Conservation (phyloP, 1,140 invertebrate species). For the Drosophila santomea region DNA sequence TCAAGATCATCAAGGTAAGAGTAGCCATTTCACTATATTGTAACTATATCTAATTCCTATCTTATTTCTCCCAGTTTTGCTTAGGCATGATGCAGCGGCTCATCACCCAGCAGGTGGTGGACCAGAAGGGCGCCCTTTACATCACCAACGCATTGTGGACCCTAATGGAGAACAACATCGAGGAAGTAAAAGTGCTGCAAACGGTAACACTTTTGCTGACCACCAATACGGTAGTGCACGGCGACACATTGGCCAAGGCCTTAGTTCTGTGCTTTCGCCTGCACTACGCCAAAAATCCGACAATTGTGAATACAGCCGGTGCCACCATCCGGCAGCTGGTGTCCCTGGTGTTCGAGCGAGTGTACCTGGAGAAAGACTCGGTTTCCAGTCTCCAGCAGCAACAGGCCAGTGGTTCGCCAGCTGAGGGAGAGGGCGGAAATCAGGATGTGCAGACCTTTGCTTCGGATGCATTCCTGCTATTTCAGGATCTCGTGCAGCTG, state of each 20-base stretch:
- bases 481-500: slow-evolving; percentile 98
- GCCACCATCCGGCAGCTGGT: slow-evolving; percentile 98
- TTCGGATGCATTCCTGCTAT: slow-evolving; percentile 97
- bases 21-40: slow-evolving; percentile 22
- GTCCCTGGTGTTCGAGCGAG: slow-evolving; percentile 98
- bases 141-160: slow-evolving; percentile 97
- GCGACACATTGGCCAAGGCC: slow-evolving; percentile 97
- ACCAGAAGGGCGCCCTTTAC: slow-evolving; percentile 95
- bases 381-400: slow-evolving; percentile 61
- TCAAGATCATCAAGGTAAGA: slow-evolving; percentile 95
- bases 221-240: slow-evolving; percentile 96
- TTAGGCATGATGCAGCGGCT: slow-evolving; percentile 94
- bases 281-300: slow-evolving; percentile 95
- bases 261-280: slow-evolving; percentile 97
- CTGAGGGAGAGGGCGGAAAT: slow-evolving; percentile 14
- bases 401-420: slow-evolving; percentile 16
- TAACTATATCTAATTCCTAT: slow-evolving; percentile 15
- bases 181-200: slow-evolving; percentile 98
- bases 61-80: slow-evolving; percentile 89
- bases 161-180: slow-evolving; percentile 95
- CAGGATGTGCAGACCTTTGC: slow-evolving; percentile 93
- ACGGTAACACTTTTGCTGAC: slow-evolving; percentile 97
- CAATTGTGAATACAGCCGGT: slow-evolving; percentile 97
- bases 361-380: slow-evolving; percentile 88
- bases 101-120: slow-evolving; percentile 93